Conservation (phyloP, 2,888 invertebrate genomes). For the Cheilosia scutellata region DNA sequence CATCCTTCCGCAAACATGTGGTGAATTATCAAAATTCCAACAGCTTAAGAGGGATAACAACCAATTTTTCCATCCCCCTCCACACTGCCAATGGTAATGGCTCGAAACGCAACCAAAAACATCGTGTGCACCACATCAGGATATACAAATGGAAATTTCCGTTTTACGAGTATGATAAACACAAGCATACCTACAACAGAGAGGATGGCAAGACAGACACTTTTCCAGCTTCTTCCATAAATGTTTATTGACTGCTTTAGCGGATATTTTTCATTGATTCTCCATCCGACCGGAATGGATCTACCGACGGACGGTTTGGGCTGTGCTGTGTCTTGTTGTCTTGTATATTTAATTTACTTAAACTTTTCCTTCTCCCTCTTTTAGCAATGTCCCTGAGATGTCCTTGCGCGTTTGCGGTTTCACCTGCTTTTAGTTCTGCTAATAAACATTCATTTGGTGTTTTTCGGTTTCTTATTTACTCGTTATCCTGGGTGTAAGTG, state of each 20-base stretch:
- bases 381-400: conserved; percentile 1
- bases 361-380: background rate
- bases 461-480: conserved; percentile 15
- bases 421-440: conserved; percentile 58
- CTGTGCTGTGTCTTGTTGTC: background rate
- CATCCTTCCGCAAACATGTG: conserved; percentile 74
- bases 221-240: conserved; percentile 6
- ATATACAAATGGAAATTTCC: conserved; percentile 64
- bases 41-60: conserved; percentile 70
- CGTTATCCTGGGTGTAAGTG: conserved; percentile 17
- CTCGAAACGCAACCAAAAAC: conserved; percentile 53
- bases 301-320: background rate
- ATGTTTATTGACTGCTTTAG: conserved; percentile 62
- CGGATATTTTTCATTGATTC: conserved; percentile 59
- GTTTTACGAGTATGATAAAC: conserved; percentile 57
- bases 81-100: conserved; percentile 51
- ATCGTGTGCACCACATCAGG: conserved; percentile 62
- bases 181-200: conserved; percentile 8
- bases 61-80: conserved; percentile 23
- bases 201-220: background rate
- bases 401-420: conserved; percentile 31
- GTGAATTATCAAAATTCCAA: conserved; percentile 69
- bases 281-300: conserved; percentile 43
- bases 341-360: conserved; percentile 58
- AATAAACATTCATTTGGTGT: conserved; percentile 56